A percentile compares a stretch with the other conserved stretches of the same genome.
These are phyloP conservation scores for Aphelinus atriplicis DNA, from an alignment of 1,140 invertebrate species.

Conservation along the genomic window DNA sequence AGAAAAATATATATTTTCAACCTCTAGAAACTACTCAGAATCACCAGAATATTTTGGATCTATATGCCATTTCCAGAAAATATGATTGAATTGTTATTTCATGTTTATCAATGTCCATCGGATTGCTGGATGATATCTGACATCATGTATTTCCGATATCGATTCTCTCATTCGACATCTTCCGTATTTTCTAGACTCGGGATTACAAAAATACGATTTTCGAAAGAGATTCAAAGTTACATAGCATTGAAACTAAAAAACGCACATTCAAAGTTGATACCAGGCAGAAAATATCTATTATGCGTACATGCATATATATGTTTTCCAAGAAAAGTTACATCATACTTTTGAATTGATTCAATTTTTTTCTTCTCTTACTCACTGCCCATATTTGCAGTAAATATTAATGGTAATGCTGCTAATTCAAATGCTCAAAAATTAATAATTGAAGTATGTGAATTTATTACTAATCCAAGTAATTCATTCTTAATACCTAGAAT, in stretches of 20 bases:
- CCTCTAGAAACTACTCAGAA: constrained; percentile 19
- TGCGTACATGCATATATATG: no score
- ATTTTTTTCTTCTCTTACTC: no score
- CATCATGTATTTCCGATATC: background rate
- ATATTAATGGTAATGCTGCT: no score
- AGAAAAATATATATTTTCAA: constrained; percentile 25
- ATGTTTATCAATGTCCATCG: background rate
- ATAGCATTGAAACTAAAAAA: constrained; percentile 5
- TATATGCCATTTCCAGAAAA: constrained; percentile 8
- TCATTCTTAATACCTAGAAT: no score
- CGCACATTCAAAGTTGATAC: background rate
- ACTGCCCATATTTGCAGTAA: no score
- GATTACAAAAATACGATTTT: constrained; percentile 26
- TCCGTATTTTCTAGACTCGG: background rate
- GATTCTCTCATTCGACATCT: background rate
- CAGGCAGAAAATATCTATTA: no score
- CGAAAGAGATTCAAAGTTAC: constrained; percentile 6
- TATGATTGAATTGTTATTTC: background rate
- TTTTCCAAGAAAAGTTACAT: no score
- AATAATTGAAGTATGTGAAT: no score
- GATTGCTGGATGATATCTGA: background rate
- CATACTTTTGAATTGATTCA: no score
- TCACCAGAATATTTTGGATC: constrained; percentile 21
- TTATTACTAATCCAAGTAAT: no score
- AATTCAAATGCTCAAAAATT: no score